phyloP scores from a whole-genome alignment of 2,797 vertebrate species.

The Heterohyrax brucei region DNA sequence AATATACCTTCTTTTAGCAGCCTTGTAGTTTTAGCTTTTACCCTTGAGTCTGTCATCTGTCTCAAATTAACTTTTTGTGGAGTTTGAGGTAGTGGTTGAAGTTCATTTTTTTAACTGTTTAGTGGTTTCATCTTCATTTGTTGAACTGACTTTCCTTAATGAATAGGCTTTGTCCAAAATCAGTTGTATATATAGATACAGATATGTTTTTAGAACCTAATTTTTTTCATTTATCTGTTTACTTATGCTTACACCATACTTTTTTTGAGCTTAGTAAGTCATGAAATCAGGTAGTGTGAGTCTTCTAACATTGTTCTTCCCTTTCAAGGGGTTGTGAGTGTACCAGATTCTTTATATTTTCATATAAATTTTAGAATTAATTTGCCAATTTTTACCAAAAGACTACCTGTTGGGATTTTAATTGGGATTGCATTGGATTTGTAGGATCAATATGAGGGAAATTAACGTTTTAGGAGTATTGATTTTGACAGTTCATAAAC shows the following conservation, averaged over 20 bases:
- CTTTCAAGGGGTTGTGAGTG: background rate
- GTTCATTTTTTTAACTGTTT: background rate
- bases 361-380: background rate
- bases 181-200: background rate
- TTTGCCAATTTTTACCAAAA: background rate
- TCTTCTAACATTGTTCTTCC: background rate
- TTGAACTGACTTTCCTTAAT: background rate
- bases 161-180: slow-evolving; percentile 17
- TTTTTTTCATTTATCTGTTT: background rate
- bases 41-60: background rate
- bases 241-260: background rate
- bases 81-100: background rate
- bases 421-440: too few relatives aligned
- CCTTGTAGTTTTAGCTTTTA: slow-evolving; percentile 39
- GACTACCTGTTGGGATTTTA: too few relatives aligned
- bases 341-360: background rate
- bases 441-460: too few relatives aligned
- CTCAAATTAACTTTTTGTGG: background rate
- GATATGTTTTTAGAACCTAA: background rate
- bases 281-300: background rate
- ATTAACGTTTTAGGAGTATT: too few relatives aligned
- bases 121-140: background rate
- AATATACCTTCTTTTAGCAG: background rate
- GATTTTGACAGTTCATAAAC: background rate
- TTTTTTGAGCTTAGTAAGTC: background rate